Percentiles rank a stretch among this genome's conserved stretches.
Evolutionary conservation across 2,888 invertebrate genomes (phyloP).

Genomic region (Drosophila siamana): DNA sequence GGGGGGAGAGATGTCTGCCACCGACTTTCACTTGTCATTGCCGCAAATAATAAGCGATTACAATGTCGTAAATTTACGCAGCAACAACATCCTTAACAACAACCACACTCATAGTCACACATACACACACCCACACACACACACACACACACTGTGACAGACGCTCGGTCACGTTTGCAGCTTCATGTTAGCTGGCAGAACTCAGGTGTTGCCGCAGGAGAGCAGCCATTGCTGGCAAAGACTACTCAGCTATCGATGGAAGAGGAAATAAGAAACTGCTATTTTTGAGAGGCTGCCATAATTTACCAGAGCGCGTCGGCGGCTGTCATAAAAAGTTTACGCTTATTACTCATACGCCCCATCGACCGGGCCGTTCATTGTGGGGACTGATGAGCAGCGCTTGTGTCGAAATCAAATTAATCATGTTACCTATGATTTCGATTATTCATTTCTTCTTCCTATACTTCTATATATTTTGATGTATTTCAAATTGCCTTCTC

Average conservation of each 20-base stretch:
- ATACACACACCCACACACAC: neutral
- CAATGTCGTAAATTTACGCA: conserved; percentile 53
- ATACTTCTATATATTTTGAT: conserved; percentile 48
- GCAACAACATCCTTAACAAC: conserved; percentile 3
- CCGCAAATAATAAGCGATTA: conserved; percentile 71
- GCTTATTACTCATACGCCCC: conserved; percentile 60
- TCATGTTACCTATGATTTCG: conserved; percentile 60
- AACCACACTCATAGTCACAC: neutral
- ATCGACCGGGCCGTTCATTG: neutral
- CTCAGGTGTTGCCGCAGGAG: neutral
- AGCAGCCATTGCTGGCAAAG: conserved; percentile 6
- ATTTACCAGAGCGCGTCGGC: conserved; percentile 40
- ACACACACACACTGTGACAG: neutral
- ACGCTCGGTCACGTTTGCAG: conserved; percentile 4
- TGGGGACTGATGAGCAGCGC: conserved; percentile 18
- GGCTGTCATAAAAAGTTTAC: conserved; percentile 64
- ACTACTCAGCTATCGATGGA: conserved; percentile 15
- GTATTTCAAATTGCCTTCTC: neutral
- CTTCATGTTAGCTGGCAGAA: neutral
- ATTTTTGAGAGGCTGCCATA: conserved; percentile 34
- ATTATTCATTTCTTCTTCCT: conserved; percentile 23
- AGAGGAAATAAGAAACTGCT: conserved; percentile 21
- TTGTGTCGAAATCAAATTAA: conserved; percentile 61
- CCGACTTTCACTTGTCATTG: conserved; percentile 50
- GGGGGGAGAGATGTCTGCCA: neutral